phyloP scores from a whole-genome alignment of 2,888 invertebrate genomes.

The Chydorus sphaericus region DNA sequence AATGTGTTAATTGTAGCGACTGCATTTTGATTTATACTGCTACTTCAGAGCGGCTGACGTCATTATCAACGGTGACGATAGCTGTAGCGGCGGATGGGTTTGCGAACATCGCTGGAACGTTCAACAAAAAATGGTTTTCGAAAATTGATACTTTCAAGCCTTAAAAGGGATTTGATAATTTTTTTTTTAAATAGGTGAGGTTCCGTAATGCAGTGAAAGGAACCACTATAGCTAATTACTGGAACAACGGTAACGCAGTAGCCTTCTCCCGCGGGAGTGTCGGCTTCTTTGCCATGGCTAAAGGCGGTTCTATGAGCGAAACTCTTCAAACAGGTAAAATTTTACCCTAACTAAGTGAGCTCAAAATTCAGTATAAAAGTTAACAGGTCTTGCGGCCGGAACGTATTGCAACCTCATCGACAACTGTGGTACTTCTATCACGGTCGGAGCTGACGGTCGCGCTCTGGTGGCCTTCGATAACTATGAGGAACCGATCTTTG shows the following conservation, averaged over 20 bases:
- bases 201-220: conserved; percentile 14
- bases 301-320: conserved; percentile 10
- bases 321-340: conserved; percentile 12
- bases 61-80: conserved; percentile 26
- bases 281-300: conserved; percentile 15
- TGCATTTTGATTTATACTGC: background rate
- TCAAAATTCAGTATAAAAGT: background rate
- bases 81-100: conserved; percentile 30
- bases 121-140: conserved; percentile 12
- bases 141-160: background rate
- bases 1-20: background rate
- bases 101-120: conserved; percentile 30
- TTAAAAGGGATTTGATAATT: background rate
- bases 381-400: conserved; percentile 51
- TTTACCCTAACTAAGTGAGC: background rate
- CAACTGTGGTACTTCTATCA: conserved; percentile 43
- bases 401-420: conserved; percentile 69
- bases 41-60: conserved; percentile 28
- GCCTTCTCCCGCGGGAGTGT: conserved; percentile 15
- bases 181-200: background rate
- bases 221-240: conserved; percentile 12
- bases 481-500: conserved; percentile 29
- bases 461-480: conserved; percentile 40
- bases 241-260: conserved; percentile 13
- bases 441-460: conserved; percentile 41